These are phyloP conservation scores for Acrossocheilus fasciatus DNA, from an alignment of 2,797 vertebrate species.

Conservation along the genomic window DNA sequence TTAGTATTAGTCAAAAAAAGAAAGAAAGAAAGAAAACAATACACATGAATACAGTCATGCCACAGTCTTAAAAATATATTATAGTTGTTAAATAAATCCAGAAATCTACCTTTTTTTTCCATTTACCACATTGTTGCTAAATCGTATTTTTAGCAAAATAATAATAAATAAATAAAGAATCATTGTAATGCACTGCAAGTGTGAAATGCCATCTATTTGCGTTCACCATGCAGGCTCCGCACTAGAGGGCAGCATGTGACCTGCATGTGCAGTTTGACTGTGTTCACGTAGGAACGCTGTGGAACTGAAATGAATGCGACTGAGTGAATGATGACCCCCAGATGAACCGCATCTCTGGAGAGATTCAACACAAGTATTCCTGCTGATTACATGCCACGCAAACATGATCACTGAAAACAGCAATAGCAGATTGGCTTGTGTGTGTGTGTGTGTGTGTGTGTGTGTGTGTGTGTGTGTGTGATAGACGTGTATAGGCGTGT, in stretches of 20 bases:
- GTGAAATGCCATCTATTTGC: background rate
- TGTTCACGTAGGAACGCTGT: background rate
- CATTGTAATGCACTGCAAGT: background rate
- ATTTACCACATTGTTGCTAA: background rate
- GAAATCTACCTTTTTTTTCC: background rate
- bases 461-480: constrained; percentile 13
- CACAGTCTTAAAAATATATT: background rate
- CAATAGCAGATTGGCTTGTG: constrained; percentile 64
- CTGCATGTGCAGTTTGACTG: constrained; percentile 30
- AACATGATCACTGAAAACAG: constrained; percentile 69
- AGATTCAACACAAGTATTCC: constrained; percentile 72
- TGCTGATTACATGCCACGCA: constrained; percentile 75
- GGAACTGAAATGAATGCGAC: constrained; percentile 25
- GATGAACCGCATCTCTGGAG: constrained; percentile 79
- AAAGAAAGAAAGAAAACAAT: too few species aligned
- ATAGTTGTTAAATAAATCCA: background rate
- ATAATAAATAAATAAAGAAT: too few species aligned
- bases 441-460: constrained; percentile 15
- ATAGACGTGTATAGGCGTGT: constrained; percentile 27
- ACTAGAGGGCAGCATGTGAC: constrained; percentile 73
- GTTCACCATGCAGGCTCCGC: constrained; percentile 21
- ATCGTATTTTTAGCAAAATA: background rate
- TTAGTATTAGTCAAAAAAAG: too few species aligned
- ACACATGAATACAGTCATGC: background rate
- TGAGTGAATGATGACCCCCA: constrained; percentile 75